Base-by-base conservation (phyloP, 2,797 vertebrate species). In the Tolypeutes matacus region DNA sequence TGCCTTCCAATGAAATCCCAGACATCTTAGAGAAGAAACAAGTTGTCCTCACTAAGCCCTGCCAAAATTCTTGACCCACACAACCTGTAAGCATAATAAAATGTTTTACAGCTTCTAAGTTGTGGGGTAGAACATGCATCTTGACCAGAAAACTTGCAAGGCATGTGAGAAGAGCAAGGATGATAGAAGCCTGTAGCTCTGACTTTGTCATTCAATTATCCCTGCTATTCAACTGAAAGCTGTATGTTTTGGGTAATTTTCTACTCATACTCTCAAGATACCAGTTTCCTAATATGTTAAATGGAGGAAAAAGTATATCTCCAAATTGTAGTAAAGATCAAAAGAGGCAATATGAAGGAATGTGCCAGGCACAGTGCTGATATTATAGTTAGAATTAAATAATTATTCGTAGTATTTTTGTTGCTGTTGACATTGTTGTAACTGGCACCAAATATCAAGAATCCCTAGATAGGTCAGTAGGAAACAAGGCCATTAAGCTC, bases 201-300 rank as follows among this genome's bases (percentile, higher is more conserved):
- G 46, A 25, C 62, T 77, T 73, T 89, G 49, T 69, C 86, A 81
- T 89, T 82, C 70, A 86, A 36, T 58, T 90, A 65, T 62, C 46
- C 56, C 34, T 92, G 49, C 62, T 62, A 78, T 73, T 93, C 67
- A 69, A 13, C 65, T 86, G 87, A 96, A 96, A 85, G 1, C 51
- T 53, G 3, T 77, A 15, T 82, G n/a, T 7, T 81, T 62, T 34
- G 29, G 27, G 11, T 42, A 81, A 72, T 73, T 58, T 86, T 51
- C 56, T 77, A 3, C 14, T 92, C 39, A 46, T 49, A 49, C 7
- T 93, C 62, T 83, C 36, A 82, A 21, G 77, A 86, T 18, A 77
- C 73, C 67, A 76, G 3, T 65, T 84, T 39, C 39, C 7, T 39
- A 39, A 39, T 39, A 39, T 27, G 29, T 46, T 91, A 85, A 70